Evolutionary conservation across 37 sponge, comb jelly and placozoan species (phyloP).

Genomic region (Cliona cf. orientalis): DNA sequence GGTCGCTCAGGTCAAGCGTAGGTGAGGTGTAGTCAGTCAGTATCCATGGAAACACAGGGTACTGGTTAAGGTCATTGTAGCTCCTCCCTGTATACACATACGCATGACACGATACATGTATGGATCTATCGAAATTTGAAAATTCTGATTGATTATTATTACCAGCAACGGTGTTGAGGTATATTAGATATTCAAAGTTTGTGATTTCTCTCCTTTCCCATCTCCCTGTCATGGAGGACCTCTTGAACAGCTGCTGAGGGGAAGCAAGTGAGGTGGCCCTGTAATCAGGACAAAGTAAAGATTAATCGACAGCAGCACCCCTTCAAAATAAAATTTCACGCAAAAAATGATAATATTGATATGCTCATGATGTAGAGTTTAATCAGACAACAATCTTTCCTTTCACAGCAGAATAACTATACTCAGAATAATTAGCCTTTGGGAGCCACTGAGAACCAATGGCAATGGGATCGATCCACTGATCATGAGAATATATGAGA

Average conservation of each 20-base stretch:
- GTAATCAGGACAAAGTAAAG: constrained; percentile 1
- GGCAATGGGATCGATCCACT: too few species aligned
- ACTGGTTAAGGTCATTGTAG: constrained; percentile 92
- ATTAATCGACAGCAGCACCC: too few species aligned
- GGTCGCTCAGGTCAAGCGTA: constrained; percentile 73
- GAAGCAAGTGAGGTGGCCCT: constrained; percentile 63
- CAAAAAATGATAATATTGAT: too few species aligned
- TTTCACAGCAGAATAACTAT: too few species aligned
- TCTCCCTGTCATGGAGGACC: constrained; percentile 80
- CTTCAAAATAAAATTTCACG: too few species aligned
- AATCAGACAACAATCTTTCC: too few species aligned
- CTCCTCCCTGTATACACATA: constrained; percentile 53
- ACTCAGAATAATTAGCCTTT: too few species aligned
- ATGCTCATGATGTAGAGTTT: too few species aligned
- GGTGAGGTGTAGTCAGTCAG: constrained; percentile 78
- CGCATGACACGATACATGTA: background rate
- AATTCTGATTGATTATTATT: too few species aligned
- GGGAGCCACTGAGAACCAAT: too few species aligned
- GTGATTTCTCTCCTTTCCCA: constrained; percentile 84
- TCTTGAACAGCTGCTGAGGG: constrained; percentile 70
- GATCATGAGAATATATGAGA: too few species aligned
- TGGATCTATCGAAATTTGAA: too few species aligned
- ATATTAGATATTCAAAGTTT: constrained; percentile 95
- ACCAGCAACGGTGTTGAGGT: constrained; percentile 90
- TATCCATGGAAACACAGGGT: constrained; percentile 95